Conservation (phyloP, 2,797 vertebrate species). For the Mycteria americana region DNA sequence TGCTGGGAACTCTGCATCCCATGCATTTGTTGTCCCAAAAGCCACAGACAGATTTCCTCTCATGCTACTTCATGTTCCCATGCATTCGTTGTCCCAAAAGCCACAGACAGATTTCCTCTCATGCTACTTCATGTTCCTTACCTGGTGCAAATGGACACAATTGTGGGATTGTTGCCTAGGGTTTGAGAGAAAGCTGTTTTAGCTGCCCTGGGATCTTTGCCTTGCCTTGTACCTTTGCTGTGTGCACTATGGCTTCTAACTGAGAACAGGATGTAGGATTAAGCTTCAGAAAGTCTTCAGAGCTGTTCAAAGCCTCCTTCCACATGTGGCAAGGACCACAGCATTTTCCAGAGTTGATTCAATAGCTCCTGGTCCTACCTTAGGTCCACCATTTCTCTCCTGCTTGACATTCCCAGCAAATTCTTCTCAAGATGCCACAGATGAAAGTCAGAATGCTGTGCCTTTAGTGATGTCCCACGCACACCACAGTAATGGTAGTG, state of each 20-base stretch:
- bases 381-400: background rate
- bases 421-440: background rate
- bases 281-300: background rate
- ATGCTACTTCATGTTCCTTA: background rate
- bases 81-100: background rate
- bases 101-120: background rate
- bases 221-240: background rate
- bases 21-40: background rate
- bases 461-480: background rate
- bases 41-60: background rate
- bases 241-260: background rate
- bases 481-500: too few species aligned
- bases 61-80: background rate
- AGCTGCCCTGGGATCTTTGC: background rate
- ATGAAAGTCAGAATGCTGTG: background rate
- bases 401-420: background rate
- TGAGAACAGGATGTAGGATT: background rate
- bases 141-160: background rate
- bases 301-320: background rate
- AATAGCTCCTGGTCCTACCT: background rate
- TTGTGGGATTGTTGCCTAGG: background rate
- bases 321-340: background rate
- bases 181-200: background rate
- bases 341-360: background rate
- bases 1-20: background rate